phyloP scores from a whole-genome alignment of 30 jellyfish, hydroid and myxozoan species.

The Aurelia coerulea region DNA sequence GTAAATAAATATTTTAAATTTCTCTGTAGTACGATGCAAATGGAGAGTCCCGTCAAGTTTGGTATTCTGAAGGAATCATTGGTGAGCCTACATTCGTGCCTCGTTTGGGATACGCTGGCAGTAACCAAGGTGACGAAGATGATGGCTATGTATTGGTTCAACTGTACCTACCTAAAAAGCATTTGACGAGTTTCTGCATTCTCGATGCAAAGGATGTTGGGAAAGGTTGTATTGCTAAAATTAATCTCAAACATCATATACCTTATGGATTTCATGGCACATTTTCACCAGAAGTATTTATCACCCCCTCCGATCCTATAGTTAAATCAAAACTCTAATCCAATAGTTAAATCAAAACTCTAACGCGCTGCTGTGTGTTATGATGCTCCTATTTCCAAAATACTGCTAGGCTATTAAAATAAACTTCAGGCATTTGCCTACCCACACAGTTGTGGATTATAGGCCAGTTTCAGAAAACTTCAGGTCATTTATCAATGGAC shows the following conservation, averaged over 20 bases:
- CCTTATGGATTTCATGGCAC: constrained; percentile 99
- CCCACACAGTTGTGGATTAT: too few species aligned
- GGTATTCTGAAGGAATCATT: constrained; percentile 95
- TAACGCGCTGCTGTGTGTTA: background rate
- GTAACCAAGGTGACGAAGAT: constrained; percentile 90
- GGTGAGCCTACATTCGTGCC: constrained; percentile 98
- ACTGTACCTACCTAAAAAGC: constrained; percentile 83
- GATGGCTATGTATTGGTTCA: constrained; percentile 96
- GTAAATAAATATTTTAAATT: too few species aligned
- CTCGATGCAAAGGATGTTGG: constrained; percentile 88
- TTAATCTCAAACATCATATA: constrained; percentile 90
- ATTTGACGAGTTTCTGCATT: constrained; percentile 84
- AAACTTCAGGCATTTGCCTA: too few species aligned
- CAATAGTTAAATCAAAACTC: constrained; percentile 40
- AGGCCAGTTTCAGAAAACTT: too few species aligned
- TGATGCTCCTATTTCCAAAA: too few species aligned
- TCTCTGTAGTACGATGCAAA: constrained; percentile 54
- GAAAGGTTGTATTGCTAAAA: constrained; percentile 89
- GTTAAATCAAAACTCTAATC: constrained; percentile 50
- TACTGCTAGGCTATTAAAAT: too few species aligned
- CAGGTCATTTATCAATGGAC: too few species aligned
- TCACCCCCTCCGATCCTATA: constrained; percentile 39
- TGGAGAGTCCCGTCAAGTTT: constrained; percentile 78
- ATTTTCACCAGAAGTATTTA: constrained; percentile 93
- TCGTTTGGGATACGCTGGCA: constrained; percentile 89